Conservation (phyloP, 2,797 vertebrate genomes). For the Basileuterus tristriatus region DNA sequence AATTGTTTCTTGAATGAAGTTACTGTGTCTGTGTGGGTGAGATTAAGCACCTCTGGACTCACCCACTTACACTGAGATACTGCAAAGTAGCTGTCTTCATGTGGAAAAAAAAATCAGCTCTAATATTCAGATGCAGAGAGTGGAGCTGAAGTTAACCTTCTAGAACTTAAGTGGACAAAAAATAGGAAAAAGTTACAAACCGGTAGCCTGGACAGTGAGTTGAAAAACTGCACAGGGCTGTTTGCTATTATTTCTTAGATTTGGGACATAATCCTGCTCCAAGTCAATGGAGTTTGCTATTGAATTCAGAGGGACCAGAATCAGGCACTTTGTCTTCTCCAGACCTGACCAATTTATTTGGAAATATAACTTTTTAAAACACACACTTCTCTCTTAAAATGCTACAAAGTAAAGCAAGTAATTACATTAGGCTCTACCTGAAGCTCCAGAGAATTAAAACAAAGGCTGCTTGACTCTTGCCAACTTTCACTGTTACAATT, state of each 20-base stretch:
- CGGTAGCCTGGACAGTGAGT: neutral
- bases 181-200: neutral
- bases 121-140: neutral
- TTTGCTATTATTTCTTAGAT: neutral
- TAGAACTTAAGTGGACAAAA: neutral
- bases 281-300: neutral
- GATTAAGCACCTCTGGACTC: neutral
- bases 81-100: neutral
- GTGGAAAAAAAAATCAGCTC: neutral
- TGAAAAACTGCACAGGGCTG: neutral
- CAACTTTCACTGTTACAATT: constrained; percentile 46
- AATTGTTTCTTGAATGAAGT: neutral
- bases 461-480: constrained; percentile 39
- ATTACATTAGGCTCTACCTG: constrained; percentile 54
- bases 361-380: constrained; percentile 54
- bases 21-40: neutral
- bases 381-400: constrained; percentile 59
- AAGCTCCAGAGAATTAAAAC: constrained; percentile 65
- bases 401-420: constrained; percentile 31
- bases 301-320: constrained; percentile 17
- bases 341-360: constrained; percentile 47
- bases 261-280: constrained; percentile 1
- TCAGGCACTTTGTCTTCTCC: constrained; percentile 24
- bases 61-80: neutral
- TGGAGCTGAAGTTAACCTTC: neutral